phyloP scores from a whole-genome alignment of 2,888 invertebrate genomes.

The Carabus problematicus region DNA sequence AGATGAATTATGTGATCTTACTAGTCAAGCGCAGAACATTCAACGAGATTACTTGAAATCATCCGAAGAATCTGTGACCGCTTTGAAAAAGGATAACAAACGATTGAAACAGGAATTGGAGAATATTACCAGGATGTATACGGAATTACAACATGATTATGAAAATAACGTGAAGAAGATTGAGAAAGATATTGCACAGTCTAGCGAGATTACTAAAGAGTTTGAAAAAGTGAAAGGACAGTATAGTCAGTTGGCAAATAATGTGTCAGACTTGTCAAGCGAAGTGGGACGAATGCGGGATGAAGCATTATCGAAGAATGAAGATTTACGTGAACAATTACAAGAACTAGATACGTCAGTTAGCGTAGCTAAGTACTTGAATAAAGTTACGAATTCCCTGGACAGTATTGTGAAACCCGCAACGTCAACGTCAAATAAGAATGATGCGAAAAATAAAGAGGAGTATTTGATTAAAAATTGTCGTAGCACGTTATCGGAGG shows the following conservation, averaged over 20 bases:
- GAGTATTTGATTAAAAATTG: background rate
- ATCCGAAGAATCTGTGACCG: constrained; percentile 17
- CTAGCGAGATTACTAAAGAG: constrained; percentile 15
- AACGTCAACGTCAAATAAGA: no score
- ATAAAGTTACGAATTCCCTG: constrained; percentile 19
- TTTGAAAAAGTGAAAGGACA: constrained; percentile 20
- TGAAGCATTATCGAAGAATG: constrained; percentile 22
- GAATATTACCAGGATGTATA: constrained; percentile 18
- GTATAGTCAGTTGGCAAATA: constrained; percentile 1
- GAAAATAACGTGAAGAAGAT: constrained; percentile 24
- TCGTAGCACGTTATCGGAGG: constrained; percentile 4
- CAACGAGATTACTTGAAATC: constrained; percentile 1
- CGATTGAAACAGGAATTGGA: constrained; percentile 36
- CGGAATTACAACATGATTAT: constrained; percentile 19
- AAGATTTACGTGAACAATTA: constrained; percentile 20
- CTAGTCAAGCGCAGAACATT: constrained; percentile 10
- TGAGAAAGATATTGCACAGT: constrained; percentile 21
- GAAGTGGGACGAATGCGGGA: background rate
- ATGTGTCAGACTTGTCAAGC: background rate
- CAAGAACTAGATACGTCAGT: background rate
- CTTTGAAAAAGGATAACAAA: constrained; percentile 36
- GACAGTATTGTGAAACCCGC: constrained; percentile 16
- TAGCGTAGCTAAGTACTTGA: constrained; percentile 10
- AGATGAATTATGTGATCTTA: constrained; percentile 14
- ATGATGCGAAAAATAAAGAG: no score